Evolutionary conservation across 2,797 vertebrate species (phyloP).

Genomic region (Coccyzus lansbergi): DNA sequence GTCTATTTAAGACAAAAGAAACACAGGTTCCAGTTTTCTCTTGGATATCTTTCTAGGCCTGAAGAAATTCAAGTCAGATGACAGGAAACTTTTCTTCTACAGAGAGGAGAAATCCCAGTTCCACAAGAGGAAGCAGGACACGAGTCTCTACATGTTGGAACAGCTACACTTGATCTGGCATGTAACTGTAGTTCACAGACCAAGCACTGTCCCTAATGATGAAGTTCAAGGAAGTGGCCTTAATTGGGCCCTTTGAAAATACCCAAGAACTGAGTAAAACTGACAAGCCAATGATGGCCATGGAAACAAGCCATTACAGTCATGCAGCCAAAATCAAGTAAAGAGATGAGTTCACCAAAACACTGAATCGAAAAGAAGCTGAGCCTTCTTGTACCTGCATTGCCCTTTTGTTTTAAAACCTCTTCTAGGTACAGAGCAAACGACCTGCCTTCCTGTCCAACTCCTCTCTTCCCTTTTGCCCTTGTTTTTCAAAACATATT

Average conservation of each 20-base stretch:
- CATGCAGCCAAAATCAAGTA: background rate
- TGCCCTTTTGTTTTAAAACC: background rate
- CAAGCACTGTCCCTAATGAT: constrained; percentile 10
- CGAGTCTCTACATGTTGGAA: background rate
- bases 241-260: constrained; percentile 60
- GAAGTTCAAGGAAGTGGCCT: constrained; percentile 22
- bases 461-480: rapidly evolving
- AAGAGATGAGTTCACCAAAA: background rate
- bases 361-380: background rate
- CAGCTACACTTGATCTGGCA: background rate
- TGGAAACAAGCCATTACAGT: constrained; percentile 6
- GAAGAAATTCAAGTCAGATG: background rate
- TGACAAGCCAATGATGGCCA: background rate
- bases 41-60: background rate
- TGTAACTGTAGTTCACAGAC: background rate
- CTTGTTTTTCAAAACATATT: background rate
- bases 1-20: background rate
- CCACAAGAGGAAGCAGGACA: background rate
- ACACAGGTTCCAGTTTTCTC: background rate
- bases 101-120: background rate
- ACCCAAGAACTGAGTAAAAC: background rate
- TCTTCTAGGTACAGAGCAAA: background rate
- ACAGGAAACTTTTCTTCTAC: background rate
- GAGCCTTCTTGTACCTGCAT: background rate
- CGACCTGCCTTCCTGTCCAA: background rate